Conservation (phyloP, 2,797 vertebrate genomes). For the Apogon talboti region DNA sequence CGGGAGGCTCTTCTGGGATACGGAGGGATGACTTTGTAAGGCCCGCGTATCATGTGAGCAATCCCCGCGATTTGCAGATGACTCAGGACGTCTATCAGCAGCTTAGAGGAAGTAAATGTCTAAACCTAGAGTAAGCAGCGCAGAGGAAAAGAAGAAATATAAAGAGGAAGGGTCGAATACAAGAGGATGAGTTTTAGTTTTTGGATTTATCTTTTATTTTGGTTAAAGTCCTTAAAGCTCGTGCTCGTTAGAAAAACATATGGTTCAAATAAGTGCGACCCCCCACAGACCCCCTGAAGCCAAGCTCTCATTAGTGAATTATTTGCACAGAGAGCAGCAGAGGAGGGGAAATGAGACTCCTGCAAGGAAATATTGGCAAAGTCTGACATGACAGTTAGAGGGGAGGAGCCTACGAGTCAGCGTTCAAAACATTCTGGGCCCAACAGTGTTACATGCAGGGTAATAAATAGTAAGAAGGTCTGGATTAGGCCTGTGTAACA, state of each 20-base stretch:
- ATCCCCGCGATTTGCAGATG: constrained; percentile 23
- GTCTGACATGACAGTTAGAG: constrained; percentile 27
- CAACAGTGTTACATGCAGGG: constrained; percentile 31
- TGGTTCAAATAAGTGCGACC: constrained; percentile 76
- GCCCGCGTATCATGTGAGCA: constrained; percentile 35
- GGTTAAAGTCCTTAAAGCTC: constrained; percentile 51
- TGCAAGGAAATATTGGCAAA: constrained; percentile 36
- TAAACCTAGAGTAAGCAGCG: constrained; percentile 1
- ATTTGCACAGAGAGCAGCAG: constrained; percentile 53
- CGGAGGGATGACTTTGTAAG: constrained; percentile 20
- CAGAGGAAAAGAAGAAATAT: constrained; percentile 26
- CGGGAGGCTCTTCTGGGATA: constrained; percentile 16
- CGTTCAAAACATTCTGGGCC: constrained; percentile 10
- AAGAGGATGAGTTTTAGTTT: constrained; percentile 52
- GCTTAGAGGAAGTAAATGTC: constrained; percentile 20
- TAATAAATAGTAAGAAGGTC: constrained; percentile 62
- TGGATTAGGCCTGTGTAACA: constrained; percentile 63
- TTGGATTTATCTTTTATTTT: constrained; percentile 69
- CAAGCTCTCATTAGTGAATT: constrained; percentile 76
- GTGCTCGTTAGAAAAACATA: constrained; percentile 72
- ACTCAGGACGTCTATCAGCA: constrained; percentile 45
- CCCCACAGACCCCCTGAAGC: constrained; percentile 70
- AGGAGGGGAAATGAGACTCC: constrained; percentile 41
- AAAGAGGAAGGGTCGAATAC: too few species aligned
- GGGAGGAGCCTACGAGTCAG: constrained; percentile 16